Percentiles rank a stretch among this genome's conserved stretches.
These are phyloP conservation scores for Microctenopoma steveboyesi DNA, from an alignment of 2,797 vertebrate genomes.

Conservation along the genomic window DNA sequence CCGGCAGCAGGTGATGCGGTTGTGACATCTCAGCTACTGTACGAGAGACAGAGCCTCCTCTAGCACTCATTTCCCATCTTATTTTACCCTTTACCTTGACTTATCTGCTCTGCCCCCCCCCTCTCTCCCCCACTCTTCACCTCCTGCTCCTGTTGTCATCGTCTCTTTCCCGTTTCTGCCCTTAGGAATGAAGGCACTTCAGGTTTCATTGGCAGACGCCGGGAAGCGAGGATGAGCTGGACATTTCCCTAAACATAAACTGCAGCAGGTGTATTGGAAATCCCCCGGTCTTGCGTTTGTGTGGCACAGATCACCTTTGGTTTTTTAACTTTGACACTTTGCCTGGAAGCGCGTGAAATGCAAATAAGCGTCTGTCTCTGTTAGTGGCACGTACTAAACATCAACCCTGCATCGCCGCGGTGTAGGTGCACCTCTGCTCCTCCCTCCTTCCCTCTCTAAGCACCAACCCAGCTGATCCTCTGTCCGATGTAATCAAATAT, in stretches of 20 bases:
- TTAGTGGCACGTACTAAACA: conserved; percentile 32
- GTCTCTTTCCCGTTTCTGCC: conserved; percentile 35
- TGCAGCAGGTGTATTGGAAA: conserved; percentile 72
- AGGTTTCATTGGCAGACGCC: conserved; percentile 58
- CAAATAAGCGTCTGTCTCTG: conserved; percentile 38
- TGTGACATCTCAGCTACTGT: conserved; percentile 58
- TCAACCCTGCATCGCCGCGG: conserved; percentile 19
- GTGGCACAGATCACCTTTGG: conserved; percentile 57
- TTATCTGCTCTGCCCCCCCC: conserved; percentile 3
- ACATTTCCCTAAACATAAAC: conserved; percentile 66
- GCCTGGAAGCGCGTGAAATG: conserved; percentile 46
- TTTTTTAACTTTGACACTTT: conserved; percentile 43
- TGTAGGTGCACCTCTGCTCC: conserved; percentile 24
- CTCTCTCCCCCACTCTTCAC: conserved; percentile 15
- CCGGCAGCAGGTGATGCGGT: conserved; percentile 61
- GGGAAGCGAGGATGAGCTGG: conserved; percentile 57
- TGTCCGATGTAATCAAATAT: conserved; percentile 62
- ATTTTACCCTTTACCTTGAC: conserved; percentile 30
- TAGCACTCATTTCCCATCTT: conserved; percentile 33
- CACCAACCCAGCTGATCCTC: conserved; percentile 51
- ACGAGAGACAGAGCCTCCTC: conserved; percentile 38
- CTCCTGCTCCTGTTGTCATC: conserved; percentile 17
- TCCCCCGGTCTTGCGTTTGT: conserved; percentile 53
- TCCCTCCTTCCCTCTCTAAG: conserved; percentile 8
- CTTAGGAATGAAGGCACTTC: conserved; percentile 52